phyloP scores from a whole-genome alignment of 1,140 invertebrate genomes.

The Phenacoccus solenopsis region DNA sequence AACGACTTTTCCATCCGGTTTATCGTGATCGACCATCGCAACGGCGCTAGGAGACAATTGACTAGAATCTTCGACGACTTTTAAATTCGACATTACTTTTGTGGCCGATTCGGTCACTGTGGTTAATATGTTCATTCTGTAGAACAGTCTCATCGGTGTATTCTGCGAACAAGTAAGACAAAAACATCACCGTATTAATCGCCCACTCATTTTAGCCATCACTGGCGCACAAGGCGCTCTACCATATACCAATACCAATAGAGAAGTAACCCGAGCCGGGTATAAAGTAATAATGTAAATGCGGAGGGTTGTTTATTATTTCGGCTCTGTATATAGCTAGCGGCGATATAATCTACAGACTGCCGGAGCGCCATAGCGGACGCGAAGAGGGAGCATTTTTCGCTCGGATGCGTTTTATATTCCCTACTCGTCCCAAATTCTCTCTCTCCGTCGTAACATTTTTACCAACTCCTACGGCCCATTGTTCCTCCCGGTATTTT shows the following conservation, averaged over 20 bases:
- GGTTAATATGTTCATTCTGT: background rate
- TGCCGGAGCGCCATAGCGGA: background rate
- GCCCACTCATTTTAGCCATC: background rate
- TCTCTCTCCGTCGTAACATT: background rate
- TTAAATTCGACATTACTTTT: background rate
- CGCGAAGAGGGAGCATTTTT: constrained; percentile 1
- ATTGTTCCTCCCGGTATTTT: background rate
- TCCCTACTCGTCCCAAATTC: background rate
- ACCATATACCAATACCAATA: background rate
- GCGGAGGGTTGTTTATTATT: constrained; percentile 2
- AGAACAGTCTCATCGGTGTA: background rate
- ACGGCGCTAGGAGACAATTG: background rate
- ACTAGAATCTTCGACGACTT: background rate
- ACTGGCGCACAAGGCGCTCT: background rate
- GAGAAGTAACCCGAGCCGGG: background rate
- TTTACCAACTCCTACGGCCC: background rate
- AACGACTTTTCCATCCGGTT: too few species aligned
- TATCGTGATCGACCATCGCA: too few species aligned
- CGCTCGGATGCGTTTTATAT: background rate
- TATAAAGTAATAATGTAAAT: constrained; percentile 13
- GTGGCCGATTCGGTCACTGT: background rate
- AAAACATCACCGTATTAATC: background rate
- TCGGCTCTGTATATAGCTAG: background rate
- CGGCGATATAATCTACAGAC: background rate
- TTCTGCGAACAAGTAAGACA: constrained; percentile 1